phyloP scores from a whole-genome alignment of 53 echinoderm and acorn worm genomes.

The Arbacia lixula region DNA sequence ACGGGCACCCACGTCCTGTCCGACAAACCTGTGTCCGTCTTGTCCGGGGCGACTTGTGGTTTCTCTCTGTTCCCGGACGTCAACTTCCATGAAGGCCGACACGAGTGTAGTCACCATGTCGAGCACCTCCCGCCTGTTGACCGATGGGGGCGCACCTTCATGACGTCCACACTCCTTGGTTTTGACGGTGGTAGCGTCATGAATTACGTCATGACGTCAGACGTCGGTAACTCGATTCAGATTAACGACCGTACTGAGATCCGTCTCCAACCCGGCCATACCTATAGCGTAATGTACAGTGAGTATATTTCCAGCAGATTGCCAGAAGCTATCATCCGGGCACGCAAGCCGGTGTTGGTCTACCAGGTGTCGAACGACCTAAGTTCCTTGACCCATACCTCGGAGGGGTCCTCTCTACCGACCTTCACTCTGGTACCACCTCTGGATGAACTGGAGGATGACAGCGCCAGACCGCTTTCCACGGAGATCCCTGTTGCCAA shows the following conservation, averaged over 20 bases:
- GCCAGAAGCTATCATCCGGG: conserved; percentile 3
- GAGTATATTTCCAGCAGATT: neutral
- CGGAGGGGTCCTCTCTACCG: conserved; percentile 25
- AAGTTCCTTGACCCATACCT: conserved; percentile 1
- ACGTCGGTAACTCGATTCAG: too few relatives aligned
- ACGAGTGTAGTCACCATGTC: conserved; percentile 70
- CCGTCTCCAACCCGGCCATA: neutral
- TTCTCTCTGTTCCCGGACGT: conserved; percentile 55
- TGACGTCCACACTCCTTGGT: conserved; percentile 9
- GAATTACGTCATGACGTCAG: conserved; percentile 29
- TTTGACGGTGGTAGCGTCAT: conserved; percentile 17
- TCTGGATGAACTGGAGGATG: conserved; percentile 1
- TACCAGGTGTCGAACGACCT: conserved; percentile 30
- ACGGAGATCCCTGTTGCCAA: neutral
- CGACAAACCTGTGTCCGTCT: conserved; percentile 65
- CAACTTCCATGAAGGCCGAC: neutral
- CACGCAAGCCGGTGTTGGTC: conserved; percentile 1
- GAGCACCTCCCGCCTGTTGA: conserved; percentile 79
- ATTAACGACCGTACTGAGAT: neutral
- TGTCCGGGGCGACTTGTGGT: conserved; percentile 72
- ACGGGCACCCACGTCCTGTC: conserved; percentile 72
- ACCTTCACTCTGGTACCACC: conserved; percentile 21
- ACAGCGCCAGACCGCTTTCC: too few relatives aligned
- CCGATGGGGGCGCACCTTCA: conserved; percentile 73
- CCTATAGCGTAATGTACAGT: neutral